Evolutionary conservation across 2,888 invertebrate genomes (phyloP).

Genomic region (Stenoptilia bipunctidactyla): DNA sequence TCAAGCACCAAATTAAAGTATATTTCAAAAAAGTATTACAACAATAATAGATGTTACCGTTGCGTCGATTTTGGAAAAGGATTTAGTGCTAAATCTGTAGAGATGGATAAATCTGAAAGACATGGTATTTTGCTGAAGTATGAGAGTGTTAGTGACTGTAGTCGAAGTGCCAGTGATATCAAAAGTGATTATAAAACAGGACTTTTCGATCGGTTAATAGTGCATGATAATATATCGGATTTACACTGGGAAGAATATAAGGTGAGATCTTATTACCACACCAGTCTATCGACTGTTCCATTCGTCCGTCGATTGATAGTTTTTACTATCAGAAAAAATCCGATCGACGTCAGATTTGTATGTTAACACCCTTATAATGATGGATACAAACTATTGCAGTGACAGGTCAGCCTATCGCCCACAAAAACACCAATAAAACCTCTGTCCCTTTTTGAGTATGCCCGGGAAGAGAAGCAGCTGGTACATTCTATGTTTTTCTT

Average conservation of each 20-base stretch:
- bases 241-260: slow-evolving; percentile 53
- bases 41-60: slow-evolving; percentile 20
- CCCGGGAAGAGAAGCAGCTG: no score
- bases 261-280: slow-evolving; percentile 31
- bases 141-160: slow-evolving; percentile 33
- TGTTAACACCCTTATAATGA: no score
- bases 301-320: no score
- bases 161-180: not conserved
- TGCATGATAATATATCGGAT: slow-evolving; percentile 32
- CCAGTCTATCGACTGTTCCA: no score
- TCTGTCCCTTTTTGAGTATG: no score
- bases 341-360: no score
- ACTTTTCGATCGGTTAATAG: slow-evolving; percentile 32
- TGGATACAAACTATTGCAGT: no score
- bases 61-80: slow-evolving; percentile 13
- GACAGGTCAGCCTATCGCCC: no score
- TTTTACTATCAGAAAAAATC: no score
- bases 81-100: slow-evolving; percentile 24
- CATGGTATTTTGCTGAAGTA: slow-evolving; percentile 28
- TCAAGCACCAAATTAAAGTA: slow-evolving; percentile 25
- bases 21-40: slow-evolving; percentile 21
- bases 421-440: no score
- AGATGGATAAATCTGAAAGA: slow-evolving; percentile 27
- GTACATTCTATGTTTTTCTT: no score
- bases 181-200: slow-evolving; percentile 19